phyloP scores from a whole-genome alignment of 1,140 invertebrate species.

The Apis florea region DNA sequence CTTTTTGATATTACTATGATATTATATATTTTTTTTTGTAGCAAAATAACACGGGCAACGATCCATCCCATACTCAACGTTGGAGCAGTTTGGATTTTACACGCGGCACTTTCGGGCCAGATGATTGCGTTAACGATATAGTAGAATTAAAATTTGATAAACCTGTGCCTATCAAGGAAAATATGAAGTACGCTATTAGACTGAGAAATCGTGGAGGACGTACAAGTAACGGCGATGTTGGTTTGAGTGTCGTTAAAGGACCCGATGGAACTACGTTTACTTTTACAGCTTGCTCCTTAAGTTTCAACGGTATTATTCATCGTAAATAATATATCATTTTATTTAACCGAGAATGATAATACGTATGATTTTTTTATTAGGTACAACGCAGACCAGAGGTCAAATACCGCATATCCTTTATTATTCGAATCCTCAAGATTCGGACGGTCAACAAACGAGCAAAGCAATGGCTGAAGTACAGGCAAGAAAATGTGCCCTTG shows the following conservation, averaged over 20 bases:
- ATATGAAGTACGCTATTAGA: slow-evolving; percentile 93
- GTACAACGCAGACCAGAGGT: slow-evolving; percentile 92
- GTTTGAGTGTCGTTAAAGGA: slow-evolving; percentile 91
- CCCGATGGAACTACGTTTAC: slow-evolving; percentile 95
- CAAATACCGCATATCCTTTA: slow-evolving; percentile 97
- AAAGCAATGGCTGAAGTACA: slow-evolving; percentile 86
- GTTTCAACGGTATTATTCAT: slow-evolving; percentile 90
- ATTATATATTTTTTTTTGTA: slow-evolving; percentile 57
- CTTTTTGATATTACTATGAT: slow-evolving; percentile 32
- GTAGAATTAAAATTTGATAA: slow-evolving; percentile 95
- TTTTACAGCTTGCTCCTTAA: slow-evolving; percentile 95
- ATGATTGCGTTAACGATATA: slow-evolving; percentile 89
- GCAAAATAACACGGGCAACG: slow-evolving; percentile 79
- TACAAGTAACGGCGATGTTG: slow-evolving; percentile 96
- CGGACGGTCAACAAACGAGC: slow-evolving; percentile 84
- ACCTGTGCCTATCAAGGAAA: slow-evolving; percentile 93
- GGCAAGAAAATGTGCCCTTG: slow-evolving; percentile 86
- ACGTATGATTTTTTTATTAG: slow-evolving; percentile 49
- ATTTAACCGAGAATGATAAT: slow-evolving; percentile 4
- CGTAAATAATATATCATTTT: neutral
- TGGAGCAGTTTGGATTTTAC: slow-evolving; percentile 89
- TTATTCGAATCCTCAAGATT: slow-evolving; percentile 84
- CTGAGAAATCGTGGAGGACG: slow-evolving; percentile 94
- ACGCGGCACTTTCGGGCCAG: slow-evolving; percentile 87
- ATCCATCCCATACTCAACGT: slow-evolving; percentile 83